Conservation (phyloP, 2,113 vertebrate species). For the Phoxinus phoxinus region DNA sequence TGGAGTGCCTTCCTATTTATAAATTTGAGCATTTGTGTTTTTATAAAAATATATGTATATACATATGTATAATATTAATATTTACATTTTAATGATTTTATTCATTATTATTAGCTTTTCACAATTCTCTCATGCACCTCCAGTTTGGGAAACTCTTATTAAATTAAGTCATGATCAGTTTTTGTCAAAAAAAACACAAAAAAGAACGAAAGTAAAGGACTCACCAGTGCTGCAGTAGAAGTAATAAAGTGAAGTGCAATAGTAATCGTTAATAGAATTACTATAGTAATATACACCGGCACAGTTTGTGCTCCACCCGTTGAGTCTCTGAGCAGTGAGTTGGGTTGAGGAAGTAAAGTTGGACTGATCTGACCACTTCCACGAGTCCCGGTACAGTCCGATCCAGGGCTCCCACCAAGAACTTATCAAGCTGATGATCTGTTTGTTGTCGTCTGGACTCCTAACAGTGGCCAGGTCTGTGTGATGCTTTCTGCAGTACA, state of each 20-base stretch:
- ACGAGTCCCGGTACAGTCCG: not conserved
- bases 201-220: not conserved
- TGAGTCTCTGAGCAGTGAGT: not conserved
- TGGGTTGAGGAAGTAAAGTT: not conserved
- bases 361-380: not conserved
- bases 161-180: not conserved
- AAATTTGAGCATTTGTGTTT: no score
- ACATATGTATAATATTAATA: no score
- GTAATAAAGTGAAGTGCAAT: rapidly evolving
- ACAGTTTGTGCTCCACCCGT: rapidly evolving
- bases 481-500: not conserved
- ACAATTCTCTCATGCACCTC: no score
- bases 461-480: constrained; percentile 7
- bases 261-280: rapidly evolving
- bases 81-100: no score
- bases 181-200: not conserved
- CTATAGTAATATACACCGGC: not conserved
- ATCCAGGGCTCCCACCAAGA: rapidly evolving
- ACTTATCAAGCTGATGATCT: not conserved
- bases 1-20: no score
- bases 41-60: no score
- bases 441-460: not conserved
- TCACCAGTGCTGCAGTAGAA: not conserved
- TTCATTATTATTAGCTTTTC: no score
- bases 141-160: not conserved